A percentile compares a stretch with the other conserved stretches of the same genome.
phyloP scores from a whole-genome alignment of 2,113 vertebrate species.

The Gnathonemus echidnorhynchus region DNA sequence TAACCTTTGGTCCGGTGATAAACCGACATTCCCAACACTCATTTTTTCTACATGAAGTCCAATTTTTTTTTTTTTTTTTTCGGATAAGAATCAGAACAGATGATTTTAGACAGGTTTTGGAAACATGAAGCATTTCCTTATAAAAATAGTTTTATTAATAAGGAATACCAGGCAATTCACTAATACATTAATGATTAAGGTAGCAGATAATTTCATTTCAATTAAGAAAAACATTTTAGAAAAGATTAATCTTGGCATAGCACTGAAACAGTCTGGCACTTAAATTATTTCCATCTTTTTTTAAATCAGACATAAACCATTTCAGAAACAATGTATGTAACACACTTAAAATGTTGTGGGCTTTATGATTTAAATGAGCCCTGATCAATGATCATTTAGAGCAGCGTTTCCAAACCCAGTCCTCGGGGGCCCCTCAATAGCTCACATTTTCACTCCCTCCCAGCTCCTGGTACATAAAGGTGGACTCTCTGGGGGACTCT shows the following conservation, averaged over 20 bases:
- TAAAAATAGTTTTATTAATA: constrained; percentile 4
- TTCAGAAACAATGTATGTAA: background rate
- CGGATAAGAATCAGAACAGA: background rate
- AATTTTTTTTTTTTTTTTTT: background rate
- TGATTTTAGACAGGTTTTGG: background rate
- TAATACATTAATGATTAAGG: background rate
- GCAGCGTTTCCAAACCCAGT: background rate
- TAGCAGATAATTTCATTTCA: background rate
- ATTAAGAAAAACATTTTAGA: background rate
- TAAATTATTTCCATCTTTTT: background rate
- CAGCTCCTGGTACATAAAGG: background rate
- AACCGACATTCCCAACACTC: background rate
- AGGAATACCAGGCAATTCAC: background rate
- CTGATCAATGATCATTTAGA: background rate
- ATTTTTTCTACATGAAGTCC: background rate
- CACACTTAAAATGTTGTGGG: background rate
- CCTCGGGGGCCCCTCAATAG: background rate
- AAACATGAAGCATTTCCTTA: background rate
- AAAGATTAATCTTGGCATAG: background rate
- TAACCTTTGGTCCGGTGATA: background rate
- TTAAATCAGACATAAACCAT: background rate
- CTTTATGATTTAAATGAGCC: background rate
- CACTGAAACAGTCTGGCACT: background rate
- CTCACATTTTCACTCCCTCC: background rate
- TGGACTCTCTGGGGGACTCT: background rate